phyloP scores from a whole-genome alignment of 1,140 invertebrate genomes.

The Micrasema minimum region DNA sequence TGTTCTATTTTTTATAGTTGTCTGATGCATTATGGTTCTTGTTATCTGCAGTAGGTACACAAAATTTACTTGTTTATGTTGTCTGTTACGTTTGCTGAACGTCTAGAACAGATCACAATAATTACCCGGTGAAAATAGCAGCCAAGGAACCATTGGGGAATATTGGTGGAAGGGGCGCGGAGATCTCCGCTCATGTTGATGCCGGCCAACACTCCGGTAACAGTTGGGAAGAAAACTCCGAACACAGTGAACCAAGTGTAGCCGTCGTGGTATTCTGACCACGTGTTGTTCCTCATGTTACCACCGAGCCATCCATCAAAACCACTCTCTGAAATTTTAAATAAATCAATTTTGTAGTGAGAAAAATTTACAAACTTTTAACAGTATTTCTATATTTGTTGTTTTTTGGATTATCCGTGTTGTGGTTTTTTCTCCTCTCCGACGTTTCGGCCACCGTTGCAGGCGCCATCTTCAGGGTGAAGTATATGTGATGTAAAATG shows the following conservation, averaged over 20 bases:
- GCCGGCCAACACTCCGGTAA: slow-evolving; percentile 93
- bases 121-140: slow-evolving; percentile 85
- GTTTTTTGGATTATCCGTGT: no score
- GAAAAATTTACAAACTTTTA: background rate
- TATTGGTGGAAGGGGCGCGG: slow-evolving; percentile 88
- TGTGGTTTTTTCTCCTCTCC: no score
- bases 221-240: slow-evolving; percentile 94
- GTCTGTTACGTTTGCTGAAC: background rate
- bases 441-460: no score
- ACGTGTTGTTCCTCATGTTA: slow-evolving; percentile 86
- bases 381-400: background rate
- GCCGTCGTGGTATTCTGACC: slow-evolving; percentile 79
- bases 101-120: background rate
- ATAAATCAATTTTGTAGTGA: background rate
- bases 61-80: no score
- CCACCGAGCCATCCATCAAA: slow-evolving; percentile 86
- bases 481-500: no score
- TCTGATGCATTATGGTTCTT: no score
- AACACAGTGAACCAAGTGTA: slow-evolving; percentile 93
- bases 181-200: slow-evolving; percentile 99
- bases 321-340: slow-evolving; percentile 71
- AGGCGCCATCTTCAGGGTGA: no score
- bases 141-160: slow-evolving; percentile 94
- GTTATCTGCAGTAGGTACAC: no score
- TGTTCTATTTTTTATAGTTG: no score